These are phyloP conservation scores for Phoxinus phoxinus DNA, from an alignment of 2,113 vertebrate genomes.

Conservation along the genomic window DNA sequence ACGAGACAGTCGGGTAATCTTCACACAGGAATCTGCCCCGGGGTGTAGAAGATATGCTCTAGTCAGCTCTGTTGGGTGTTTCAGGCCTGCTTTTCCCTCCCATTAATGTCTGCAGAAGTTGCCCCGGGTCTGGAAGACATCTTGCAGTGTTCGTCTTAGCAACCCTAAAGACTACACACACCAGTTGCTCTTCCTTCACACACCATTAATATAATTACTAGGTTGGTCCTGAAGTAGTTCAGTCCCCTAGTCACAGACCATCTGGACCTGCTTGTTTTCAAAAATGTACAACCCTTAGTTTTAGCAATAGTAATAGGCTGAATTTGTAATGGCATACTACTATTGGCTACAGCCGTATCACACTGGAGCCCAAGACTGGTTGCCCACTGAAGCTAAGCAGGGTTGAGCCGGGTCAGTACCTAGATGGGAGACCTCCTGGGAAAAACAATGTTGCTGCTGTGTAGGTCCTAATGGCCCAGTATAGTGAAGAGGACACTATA, in stretches of 20 bases:
- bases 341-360: background rate
- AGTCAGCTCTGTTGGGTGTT: constrained; percentile 5
- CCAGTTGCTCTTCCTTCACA: constrained; percentile 24
- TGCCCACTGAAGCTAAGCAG: no score
- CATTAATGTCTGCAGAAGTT: constrained; percentile 11
- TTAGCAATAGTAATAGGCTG: background rate
- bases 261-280: background rate
- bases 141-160: constrained; percentile 5
- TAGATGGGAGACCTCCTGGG: no score
- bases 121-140: constrained; percentile 3
- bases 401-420: no score
- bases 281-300: no score
- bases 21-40: constrained; percentile 1
- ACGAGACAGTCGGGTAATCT: constrained; percentile 18
- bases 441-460: no score
- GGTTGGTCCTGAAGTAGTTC: background rate
- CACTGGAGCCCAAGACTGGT: no score
- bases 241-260: background rate
- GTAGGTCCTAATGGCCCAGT: no score
- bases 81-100: background rate
- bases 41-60: background rate
- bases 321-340: background rate
- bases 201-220: constrained; percentile 15
- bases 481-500: no score
- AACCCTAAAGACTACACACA: constrained; percentile 20